A percentile compares a stretch with the other conserved stretches of the same genome.
phyloP scores from a whole-genome alignment of 2,797 vertebrate species.

The Menidia menidia region DNA sequence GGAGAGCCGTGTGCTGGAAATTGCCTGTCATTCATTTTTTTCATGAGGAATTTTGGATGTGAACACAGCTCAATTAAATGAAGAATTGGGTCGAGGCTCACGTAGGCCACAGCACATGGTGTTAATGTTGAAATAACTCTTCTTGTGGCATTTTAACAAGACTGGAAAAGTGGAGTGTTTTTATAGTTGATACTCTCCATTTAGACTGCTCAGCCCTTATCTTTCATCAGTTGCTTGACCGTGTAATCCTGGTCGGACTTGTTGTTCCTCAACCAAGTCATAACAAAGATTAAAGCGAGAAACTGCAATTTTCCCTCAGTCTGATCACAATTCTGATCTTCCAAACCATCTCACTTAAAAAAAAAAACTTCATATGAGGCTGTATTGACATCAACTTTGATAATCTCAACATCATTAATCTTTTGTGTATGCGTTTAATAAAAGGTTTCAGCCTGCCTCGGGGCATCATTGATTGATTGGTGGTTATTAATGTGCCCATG shows the following conservation, averaged over 20 bases:
- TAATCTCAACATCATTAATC: conserved; percentile 9
- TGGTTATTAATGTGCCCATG: neutral
- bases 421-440: conserved; percentile 1
- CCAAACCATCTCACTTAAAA: conserved; percentile 16
- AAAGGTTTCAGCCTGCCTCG: neutral
- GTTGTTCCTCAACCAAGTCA: conserved; percentile 2
- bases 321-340: conserved; percentile 21
- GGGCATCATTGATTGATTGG: neutral
- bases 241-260: neutral
- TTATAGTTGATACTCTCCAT: conserved; percentile 6
- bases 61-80: neutral
- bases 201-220: neutral
- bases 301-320: conserved; percentile 5
- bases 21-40: neutral
- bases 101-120: neutral
- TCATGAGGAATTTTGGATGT: neutral
- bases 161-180: conserved; percentile 22
- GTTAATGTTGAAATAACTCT: conserved; percentile 1
- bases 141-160: conserved; percentile 20
- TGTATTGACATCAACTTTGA: neutral
- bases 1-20: neutral
- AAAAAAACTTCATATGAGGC: neutral
- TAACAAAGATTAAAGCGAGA: conserved; percentile 32
- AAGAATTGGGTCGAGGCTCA: neutral
- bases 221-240: conserved; percentile 3